These are phyloP conservation scores for Endomychus coccineus DNA, from an alignment of 2,888 invertebrate species.

Conservation along the genomic window DNA sequence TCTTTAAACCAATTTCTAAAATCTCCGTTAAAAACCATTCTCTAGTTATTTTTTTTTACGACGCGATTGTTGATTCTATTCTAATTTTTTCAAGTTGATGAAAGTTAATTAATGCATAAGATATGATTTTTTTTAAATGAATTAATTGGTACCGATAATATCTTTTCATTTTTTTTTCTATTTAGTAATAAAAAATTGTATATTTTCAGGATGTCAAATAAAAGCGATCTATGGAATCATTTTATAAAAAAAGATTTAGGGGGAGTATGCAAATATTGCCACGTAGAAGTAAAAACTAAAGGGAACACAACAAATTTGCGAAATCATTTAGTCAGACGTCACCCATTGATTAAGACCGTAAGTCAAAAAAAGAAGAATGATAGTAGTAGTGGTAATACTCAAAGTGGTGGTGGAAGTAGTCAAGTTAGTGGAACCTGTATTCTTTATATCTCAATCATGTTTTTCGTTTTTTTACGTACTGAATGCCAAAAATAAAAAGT, in stretches of 20 bases:
- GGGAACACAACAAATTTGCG: conserved; percentile 7
- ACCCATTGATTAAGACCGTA: conserved; percentile 1
- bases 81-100: too few species aligned
- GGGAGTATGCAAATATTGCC: conserved; percentile 6
- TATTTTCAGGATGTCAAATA: conserved; percentile 3
- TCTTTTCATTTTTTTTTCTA: too few species aligned
- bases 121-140: too few species aligned
- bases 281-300: conserved; percentile 6
- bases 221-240: conserved; percentile 5
- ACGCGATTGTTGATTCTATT: too few species aligned
- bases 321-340: conserved; percentile 5
- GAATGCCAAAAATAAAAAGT: conserved; percentile 3
- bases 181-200: background rate
- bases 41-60: too few species aligned
- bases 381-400: conserved; percentile 4
- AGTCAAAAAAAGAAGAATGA: conserved; percentile 1
- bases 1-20: too few species aligned
- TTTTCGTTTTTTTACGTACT: conserved; percentile 6
- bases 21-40: too few species aligned
- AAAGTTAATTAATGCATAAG: too few species aligned
- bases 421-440: conserved; percentile 7
- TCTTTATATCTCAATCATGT: conserved; percentile 5
- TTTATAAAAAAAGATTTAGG: conserved; percentile 6
- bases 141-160: too few species aligned
- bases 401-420: conserved; percentile 3